Evolutionary conservation across 1,140 invertebrate genomes (phyloP), one percentile per base, ranked within the genome.

Genomic region (Maconellicoccus hirsutus): DNA sequence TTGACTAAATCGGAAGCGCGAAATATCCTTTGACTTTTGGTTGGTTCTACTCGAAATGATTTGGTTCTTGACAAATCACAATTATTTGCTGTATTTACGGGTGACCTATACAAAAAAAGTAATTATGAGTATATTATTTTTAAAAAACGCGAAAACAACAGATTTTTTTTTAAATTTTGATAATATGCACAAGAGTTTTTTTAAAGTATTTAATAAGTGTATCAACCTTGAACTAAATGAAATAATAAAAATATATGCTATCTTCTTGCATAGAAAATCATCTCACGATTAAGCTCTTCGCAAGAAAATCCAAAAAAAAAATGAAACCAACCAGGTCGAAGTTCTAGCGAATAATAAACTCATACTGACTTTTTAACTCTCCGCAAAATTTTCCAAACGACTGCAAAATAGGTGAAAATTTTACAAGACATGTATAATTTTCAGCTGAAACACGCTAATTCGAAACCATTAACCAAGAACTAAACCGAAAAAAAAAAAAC

Each of bases 1-100:
- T 91, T 88, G 0, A 95, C 86, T 42, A 96, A 80, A 82, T 97
- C 94, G 70, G 88, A 89, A 29, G 92, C 90, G 1, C 93, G 84
- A 80, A 97, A 97, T 72, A 96, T 91, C 70, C 89, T 86, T 74
- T 93, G 89, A 75, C 86, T 89, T 75, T 85, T 84, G 4, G 63
- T 23, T 59, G 88, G 86, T 76, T 93, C 90, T 1, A 91, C 86
- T 25, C 91, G 85, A 80, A 95, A 94, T 1, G 93, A 96, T 76
- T 92, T 86, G 1, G 93, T 93, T 38, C 94, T 79, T 21, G 88
- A 89, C 59, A 96, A 79, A 78, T 93, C 92, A 73, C 88, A 86
- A 23, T 79, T 71, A 61, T 76, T 76, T 74, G 76, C 79, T 16
- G 78, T 76, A 26, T 61, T 70, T 12, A 79, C 77, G 2, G 81